Base-by-base conservation (phyloP, 2,113 vertebrate species). In the Microtus ochrogaster region DNA sequence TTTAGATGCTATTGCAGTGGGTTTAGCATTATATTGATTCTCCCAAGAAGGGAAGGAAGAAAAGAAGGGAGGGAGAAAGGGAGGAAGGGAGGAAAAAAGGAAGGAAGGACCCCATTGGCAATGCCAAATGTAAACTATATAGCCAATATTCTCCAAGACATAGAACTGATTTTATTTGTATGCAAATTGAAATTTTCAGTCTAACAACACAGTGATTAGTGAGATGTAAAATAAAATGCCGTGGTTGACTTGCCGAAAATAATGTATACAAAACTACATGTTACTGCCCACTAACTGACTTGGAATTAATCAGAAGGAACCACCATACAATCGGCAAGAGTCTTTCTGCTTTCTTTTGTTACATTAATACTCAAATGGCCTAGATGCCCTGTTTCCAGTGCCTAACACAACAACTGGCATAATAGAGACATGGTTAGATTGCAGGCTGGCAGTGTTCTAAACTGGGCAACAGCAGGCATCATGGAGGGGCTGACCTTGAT, bases 401-500 rank as follows among this genome's bases (percentile, higher is more conserved):
- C 61, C 36, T 76, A 47, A 73, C 52, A 58, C 77, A 78, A 28
- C 3, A 65, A 66, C 41, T 24, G 70, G n/a, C 58, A 36, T 58
- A 68, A 55, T 3, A 91, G 55, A 76, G 85, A 91, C 74, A 78
- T 7, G 28, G 82, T n/a, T 65, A 41, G 84, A 72, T 66, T 78
- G 55, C 77, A 94, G 81, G 52, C 92, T 3, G 47, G 81, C 85
- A 79, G 74, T 79, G n/a, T 63, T 95, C 79, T 86, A 96, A 91
- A 95, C 91, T 36, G 47, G 91, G 70, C 92, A 95, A 78, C 77
- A 89, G 91, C 0, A 89, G 84, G 66, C 68, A 72, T 86, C 66
- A 86, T 78, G 78, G 58, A 95, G 82, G 73, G 91, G 89, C 36
- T 92, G 91, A 97, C 84, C 94, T 94, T 74, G 72, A 65, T 89